Base-by-base conservation (phyloP, 2,113 vertebrate species). In the Chunga burmeisteri region DNA sequence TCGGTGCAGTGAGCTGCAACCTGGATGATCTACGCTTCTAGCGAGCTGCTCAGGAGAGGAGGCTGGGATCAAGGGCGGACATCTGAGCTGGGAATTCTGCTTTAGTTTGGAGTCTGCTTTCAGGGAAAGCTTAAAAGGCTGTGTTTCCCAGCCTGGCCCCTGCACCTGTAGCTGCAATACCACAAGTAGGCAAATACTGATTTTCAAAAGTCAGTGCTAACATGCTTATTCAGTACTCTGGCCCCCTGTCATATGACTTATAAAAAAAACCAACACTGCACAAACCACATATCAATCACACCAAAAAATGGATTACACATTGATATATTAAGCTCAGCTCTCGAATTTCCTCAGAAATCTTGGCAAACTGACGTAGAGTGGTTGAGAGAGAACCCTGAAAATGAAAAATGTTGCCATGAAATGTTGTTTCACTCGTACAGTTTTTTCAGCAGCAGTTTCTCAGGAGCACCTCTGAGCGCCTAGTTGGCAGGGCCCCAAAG, bases 221-320 rank as follows among this genome's bases (percentile, higher is more conserved):
- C 0, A 0, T n/a, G 8, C 3, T 59, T 11, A 10, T 42, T 15
- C 27, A 47, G 18, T 42, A 16, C 13, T 47, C 44, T 44, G 15
- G 9, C 32, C 16, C 44, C 9, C 22, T 16, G 2, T 34, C 23
- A 11, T 25, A 6, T 4, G 5, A 82, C 25, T 72, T 38, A 38
- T 11, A 16, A 32, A 88, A 86, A 63, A 21, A 5, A 3, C 4
- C 7, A 62, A 6, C 3, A 27, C 13, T 14, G 2, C 29, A 32
- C 18, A 44, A 58, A 36, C 14, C 23, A 42, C 3, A 2, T 26
- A 27, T 26, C 20, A 58, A 8, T 89, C 22, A 59, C 29, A 56
- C 13, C 21, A 53, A 44, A 38, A 7, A 27, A 47, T 80, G 8
- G 9, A n/a, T 53, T 67, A 23, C 11, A n/a, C 7, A 13, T 19